phyloP scores from a whole-genome alignment of 2,797 vertebrate genomes.

The Catostomus latipinnis region DNA sequence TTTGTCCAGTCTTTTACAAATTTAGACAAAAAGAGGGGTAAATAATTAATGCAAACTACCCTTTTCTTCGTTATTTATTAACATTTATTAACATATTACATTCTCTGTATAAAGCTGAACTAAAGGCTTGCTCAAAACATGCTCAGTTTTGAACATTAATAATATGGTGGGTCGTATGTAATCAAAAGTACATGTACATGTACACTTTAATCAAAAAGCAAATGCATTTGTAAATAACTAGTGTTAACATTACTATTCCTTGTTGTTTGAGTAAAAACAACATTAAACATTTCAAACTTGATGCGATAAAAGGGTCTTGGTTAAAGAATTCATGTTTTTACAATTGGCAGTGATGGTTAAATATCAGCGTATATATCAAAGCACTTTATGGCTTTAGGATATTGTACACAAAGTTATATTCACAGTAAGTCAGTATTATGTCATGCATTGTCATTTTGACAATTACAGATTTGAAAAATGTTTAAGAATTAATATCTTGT shows the following conservation, averaged over 20 bases:
- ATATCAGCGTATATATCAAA: constrained; percentile 60
- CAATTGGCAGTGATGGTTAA: constrained; percentile 8
- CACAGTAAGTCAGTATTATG: constrained; percentile 80
- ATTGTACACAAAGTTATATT: constrained; percentile 61
- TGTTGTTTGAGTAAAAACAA: constrained; percentile 4
- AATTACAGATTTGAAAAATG: constrained; percentile 69
- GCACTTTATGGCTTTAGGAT: constrained; percentile 79
- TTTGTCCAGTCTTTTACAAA: no score
- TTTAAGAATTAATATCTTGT: constrained; percentile 68
- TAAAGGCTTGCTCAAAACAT: background rate
- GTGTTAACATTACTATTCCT: background rate
- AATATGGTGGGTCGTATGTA: constrained; percentile 11
- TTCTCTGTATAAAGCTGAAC: constrained; percentile 13
- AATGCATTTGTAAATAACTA: constrained; percentile 20
- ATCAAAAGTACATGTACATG: background rate
- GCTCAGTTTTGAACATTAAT: background rate
- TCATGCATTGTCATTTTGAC: constrained; percentile 59
- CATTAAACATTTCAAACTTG: background rate
- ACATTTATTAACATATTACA: background rate
- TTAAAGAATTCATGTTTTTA: constrained; percentile 6
- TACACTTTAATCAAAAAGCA: constrained; percentile 1
- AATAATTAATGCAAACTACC: no score
- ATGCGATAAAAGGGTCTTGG: background rate
- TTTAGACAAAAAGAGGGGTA: no score
- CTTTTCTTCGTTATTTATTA: no score